A percentile compares a stretch with the other conserved stretches of the same genome.
These are phyloP conservation scores for Antechinus flavipes DNA, from an alignment of 2,113 vertebrate genomes.

Conservation along the genomic window DNA sequence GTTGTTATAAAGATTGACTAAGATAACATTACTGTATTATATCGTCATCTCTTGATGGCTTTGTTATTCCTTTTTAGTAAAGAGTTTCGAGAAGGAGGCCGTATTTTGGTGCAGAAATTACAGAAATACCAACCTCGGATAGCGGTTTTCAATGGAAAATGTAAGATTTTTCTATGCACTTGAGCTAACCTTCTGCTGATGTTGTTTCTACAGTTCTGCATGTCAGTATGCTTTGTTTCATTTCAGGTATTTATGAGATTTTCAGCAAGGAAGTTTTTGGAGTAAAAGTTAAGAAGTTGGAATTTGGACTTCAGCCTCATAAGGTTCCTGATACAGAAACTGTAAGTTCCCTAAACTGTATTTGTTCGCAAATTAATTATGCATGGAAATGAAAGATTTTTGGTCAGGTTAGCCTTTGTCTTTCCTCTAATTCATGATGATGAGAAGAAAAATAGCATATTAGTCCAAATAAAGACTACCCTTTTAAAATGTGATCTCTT, in stretches of 20 bases:
- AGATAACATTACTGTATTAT: conserved; percentile 3
- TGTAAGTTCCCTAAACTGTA: conserved; percentile 83
- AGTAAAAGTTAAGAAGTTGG: conserved; percentile 96
- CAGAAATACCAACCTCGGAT: conserved; percentile 96
- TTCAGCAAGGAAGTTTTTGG: conserved; percentile 99
- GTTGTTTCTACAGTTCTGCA: not conserved
- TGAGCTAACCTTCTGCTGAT: conserved; percentile 38
- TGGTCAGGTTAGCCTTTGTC: not conserved
- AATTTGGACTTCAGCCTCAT: conserved; percentile 98
- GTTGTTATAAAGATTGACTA: not conserved
- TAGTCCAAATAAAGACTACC: not conserved
- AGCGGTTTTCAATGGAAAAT: conserved; percentile 99
- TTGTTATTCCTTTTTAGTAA: conserved; percentile 88
- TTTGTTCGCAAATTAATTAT: conserved; percentile 15
- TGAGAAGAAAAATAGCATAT: not conserved
- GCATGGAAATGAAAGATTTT: not conserved
- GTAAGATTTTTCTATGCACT: conserved; percentile 84
- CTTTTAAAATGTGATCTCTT: not conserved
- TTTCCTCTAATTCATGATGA: not conserved
- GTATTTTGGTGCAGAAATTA: conserved; percentile 96
- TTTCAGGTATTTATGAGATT: conserved; percentile 98
- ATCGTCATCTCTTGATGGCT: conserved; percentile 64
- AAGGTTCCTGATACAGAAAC: conserved; percentile 97
- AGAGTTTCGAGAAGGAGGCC: conserved; percentile 97
- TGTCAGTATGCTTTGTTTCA: conserved; percentile 70